These are phyloP conservation scores for Amblyornis subalaris DNA, from an alignment of 2,113 vertebrate genomes.

Conservation along the genomic window DNA sequence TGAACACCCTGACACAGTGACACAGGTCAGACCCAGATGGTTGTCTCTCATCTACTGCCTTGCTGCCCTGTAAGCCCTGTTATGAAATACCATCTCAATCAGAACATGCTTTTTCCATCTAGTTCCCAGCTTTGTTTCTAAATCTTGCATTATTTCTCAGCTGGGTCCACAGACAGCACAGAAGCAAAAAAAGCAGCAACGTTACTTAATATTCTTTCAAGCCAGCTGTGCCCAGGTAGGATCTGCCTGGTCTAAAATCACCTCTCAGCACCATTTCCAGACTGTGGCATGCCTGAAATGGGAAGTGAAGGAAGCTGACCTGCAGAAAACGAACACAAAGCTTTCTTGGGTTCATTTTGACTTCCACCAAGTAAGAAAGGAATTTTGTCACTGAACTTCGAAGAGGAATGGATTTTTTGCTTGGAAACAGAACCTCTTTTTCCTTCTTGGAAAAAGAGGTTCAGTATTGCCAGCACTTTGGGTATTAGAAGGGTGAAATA, in stretches of 20 bases:
- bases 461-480: neutral
- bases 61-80: neutral
- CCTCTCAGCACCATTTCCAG: neutral
- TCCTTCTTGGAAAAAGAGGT: neutral
- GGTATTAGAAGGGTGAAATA: neutral
- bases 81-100: neutral
- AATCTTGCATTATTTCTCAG: neutral
- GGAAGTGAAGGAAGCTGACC: neutral
- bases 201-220: neutral
- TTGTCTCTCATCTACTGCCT: neutral
- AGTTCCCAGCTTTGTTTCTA: neutral
- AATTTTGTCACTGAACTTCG: neutral
- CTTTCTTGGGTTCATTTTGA: neutral
- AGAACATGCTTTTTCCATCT: neutral
- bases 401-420: neutral
- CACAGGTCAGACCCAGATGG: neutral
- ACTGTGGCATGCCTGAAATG: neutral
- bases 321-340: neutral
- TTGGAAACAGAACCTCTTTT: neutral
- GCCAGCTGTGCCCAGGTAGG: too few relatives aligned
- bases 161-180: neutral
- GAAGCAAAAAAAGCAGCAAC: neutral
- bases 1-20: neutral
- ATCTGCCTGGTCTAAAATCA: neutral
- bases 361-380: neutral